These are phyloP conservation scores for Argopecten irradians DNA, from an alignment of 1,140 invertebrate species.

Conservation along the genomic window DNA sequence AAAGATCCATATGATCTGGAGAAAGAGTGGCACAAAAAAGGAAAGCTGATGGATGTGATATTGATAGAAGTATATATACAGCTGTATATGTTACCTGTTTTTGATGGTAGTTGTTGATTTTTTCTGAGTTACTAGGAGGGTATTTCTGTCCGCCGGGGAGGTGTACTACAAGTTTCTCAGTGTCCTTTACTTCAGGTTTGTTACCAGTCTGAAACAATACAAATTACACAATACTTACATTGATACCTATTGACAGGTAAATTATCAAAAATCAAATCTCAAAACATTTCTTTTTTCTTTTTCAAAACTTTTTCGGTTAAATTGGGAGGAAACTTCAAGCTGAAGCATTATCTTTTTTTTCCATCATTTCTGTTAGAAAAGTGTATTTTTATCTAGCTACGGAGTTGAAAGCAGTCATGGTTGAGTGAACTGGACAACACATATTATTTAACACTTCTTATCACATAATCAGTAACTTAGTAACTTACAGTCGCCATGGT, in stretches of 20 bases:
- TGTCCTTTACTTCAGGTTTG: background rate
- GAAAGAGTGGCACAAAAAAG: too few relatives aligned
- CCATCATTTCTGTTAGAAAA: background rate
- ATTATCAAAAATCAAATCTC: background rate
- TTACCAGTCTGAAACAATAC: background rate
- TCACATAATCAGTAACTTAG: background rate
- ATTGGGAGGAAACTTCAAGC: background rate
- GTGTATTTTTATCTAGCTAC: background rate
- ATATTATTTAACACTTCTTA: conserved; percentile 19
- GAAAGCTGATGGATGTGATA: too few relatives aligned
- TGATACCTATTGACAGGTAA: background rate
- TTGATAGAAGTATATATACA: too few relatives aligned
- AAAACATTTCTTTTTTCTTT: background rate
- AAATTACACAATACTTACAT: background rate
- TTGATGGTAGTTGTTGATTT: background rate
- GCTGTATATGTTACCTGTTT: background rate
- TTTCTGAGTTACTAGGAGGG: background rate
- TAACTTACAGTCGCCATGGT: background rate
- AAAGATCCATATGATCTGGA: too few relatives aligned
- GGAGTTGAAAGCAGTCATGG: background rate
- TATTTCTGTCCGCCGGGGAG: background rate
- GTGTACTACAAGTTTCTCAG: background rate
- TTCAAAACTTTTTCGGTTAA: background rate
- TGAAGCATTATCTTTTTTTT: background rate
- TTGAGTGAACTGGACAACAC: background rate